These are phyloP conservation scores for Labia minor DNA, from an alignment of 2,888 invertebrate genomes.

Conservation along the genomic window DNA sequence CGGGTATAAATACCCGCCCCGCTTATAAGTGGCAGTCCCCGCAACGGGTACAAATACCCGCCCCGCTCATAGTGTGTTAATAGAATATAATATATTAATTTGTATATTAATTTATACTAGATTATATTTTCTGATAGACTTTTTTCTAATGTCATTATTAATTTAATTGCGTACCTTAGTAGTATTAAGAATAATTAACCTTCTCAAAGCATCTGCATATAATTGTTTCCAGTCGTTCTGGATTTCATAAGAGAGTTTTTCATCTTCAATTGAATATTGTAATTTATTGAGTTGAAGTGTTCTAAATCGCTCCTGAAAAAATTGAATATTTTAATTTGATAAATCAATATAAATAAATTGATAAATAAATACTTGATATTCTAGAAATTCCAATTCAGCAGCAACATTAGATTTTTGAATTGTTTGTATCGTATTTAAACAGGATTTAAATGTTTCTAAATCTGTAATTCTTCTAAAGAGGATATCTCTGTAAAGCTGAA, in stretches of 20 bases:
- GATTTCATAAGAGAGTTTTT: neutral
- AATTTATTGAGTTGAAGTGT: neutral
- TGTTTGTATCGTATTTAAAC: constrained; percentile 69
- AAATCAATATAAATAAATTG: neutral
- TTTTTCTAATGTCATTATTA: too few relatives aligned
- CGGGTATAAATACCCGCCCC: too few relatives aligned
- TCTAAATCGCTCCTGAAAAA: neutral
- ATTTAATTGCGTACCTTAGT: neutral
- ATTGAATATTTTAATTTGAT: neutral
- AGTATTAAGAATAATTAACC: neutral
- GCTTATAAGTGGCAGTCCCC: too few relatives aligned
- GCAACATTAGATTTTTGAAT: constrained; percentile 65
- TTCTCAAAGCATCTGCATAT: neutral
- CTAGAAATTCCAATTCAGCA: constrained; percentile 62
- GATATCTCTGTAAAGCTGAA: constrained; percentile 46
- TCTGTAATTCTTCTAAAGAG: constrained; percentile 67
- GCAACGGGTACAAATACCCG: too few relatives aligned
- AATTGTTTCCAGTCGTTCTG: neutral
- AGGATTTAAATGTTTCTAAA: constrained; percentile 68
- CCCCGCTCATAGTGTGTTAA: too few relatives aligned
- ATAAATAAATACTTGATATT: constrained; percentile 29
- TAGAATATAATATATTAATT: too few relatives aligned
- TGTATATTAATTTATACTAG: too few relatives aligned
- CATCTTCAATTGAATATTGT: neutral
- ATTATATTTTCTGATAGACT: too few relatives aligned